Base-by-base conservation (phyloP, 1,140 invertebrate genomes). In the Cotesia glomerata region DNA sequence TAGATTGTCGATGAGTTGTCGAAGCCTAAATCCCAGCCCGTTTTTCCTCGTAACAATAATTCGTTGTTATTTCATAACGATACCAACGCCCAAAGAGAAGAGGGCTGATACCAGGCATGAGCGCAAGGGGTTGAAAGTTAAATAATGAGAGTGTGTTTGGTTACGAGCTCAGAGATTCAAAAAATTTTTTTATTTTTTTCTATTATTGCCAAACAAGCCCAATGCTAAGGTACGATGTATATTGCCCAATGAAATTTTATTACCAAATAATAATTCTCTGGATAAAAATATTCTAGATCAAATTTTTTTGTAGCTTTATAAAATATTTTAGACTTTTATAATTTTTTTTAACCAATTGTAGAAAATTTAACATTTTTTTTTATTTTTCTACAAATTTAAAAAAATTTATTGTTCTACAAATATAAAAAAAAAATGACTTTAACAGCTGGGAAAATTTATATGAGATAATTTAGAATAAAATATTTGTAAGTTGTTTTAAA, bases 31-130 rank as follows among this genome's bases (percentile, higher is more conserved):
- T 52, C 61, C 61, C 51, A 13, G 13, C 35, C 76, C 65, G 80
- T 85, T 86, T 84, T 81, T 84, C 80, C 84, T 84, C 84, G 84
- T 87, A 86, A 85, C 84, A 85, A 85, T 87, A 86, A 87, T 87
- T 86, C 81, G 85, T 86, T 84, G 85, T 86, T 87, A 86, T 86
- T 80, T 84, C 85, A 84, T 86, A 87, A 84, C 84, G 82, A 74
- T 16, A 65, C 26, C 26, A 26, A 26, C 70, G 65, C 45, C 49
- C 67, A 58, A 68, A 32, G 72, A 59, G 67, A 58, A 58, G 58
- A 67, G 61, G n/a, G 51, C 65, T 18, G 52, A 54, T n/a, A 14
- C 16, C 14, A 67, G 13, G 5, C 34, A 18, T 11, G 39, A 9
- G 39, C 11, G 11, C 39, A 52, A 34, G 45, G 65, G 75, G 70